phyloP scores from a whole-genome alignment of 2,797 vertebrate genomes.

The Australoheros facetus region DNA sequence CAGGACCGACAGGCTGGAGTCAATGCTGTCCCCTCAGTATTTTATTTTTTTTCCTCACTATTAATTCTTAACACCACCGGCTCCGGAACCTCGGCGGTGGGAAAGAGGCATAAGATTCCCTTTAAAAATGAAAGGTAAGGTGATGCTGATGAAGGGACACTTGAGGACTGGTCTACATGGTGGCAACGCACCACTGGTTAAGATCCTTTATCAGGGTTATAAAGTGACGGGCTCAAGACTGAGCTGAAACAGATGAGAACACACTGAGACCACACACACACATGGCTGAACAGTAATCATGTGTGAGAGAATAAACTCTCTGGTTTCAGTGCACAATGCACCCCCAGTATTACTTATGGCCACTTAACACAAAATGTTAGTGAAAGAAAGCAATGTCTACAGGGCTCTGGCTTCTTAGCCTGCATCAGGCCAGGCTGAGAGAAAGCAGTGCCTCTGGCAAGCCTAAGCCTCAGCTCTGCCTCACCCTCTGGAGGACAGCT shows the following conservation, averaged over 20 bases:
- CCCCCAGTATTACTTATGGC: slow-evolving; percentile 58
- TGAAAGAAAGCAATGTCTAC: slow-evolving; percentile 51
- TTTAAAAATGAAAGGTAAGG: not conserved
- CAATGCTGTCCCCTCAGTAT: too few species aligned
- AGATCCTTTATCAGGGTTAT: slow-evolving; percentile 29
- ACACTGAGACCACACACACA: slow-evolving; percentile 36
- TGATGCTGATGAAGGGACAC: not conserved
- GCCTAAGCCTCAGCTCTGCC: slow-evolving; percentile 16
- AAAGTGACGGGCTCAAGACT: slow-evolving; percentile 50
- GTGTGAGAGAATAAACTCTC: slow-evolving; percentile 33
- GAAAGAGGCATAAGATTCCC: not conserved
- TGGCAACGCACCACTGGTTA: slow-evolving; percentile 22
- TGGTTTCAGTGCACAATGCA: slow-evolving; percentile 40
- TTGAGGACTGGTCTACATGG: not conserved
- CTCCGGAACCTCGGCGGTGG: too few species aligned
- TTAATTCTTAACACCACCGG: not conserved
- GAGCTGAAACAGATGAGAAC: slow-evolving; percentile 48
- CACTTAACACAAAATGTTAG: slow-evolving; percentile 61
- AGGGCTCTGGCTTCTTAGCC: slow-evolving; percentile 30
- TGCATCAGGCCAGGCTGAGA: slow-evolving; percentile 46
- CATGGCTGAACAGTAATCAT: slow-evolving; percentile 38
- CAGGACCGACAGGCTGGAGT: too few species aligned
- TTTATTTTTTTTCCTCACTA: too few species aligned
- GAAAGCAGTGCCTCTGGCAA: slow-evolving; percentile 45
- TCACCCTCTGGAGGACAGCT: slow-evolving; percentile 48